Evolutionary conservation across 2,797 vertebrate genomes (phyloP).

Genomic region (Petrocephalus schoutedeni): DNA sequence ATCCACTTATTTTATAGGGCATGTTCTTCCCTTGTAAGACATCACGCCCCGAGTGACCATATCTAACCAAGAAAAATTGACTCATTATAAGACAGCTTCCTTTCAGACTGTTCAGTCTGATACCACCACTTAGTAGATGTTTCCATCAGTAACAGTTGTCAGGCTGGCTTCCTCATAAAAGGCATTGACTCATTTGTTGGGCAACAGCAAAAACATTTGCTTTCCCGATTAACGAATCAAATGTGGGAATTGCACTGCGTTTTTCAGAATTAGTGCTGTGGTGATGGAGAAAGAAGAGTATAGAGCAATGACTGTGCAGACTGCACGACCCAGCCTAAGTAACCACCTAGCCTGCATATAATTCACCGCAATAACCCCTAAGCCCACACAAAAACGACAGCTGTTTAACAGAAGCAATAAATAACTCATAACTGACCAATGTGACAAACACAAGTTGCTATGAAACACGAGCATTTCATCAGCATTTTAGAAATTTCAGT

Average conservation of each 20-base stretch:
- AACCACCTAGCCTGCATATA: neutral
- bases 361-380: neutral
- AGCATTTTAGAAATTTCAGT: neutral
- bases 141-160: conserved; percentile 19
- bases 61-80: neutral
- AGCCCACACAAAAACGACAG: neutral
- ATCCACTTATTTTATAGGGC: neutral
- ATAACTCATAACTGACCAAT: conserved; percentile 1
- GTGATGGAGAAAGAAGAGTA: neutral
- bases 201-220: neutral
- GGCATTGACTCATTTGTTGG: conserved; percentile 9
- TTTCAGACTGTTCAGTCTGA: neutral
- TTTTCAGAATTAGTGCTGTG: neutral
- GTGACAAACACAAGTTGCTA: neutral
- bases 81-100: neutral
- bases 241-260: neutral
- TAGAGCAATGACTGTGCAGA: neutral
- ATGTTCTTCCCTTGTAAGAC: neutral
- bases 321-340: neutral
- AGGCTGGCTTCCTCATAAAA: neutral
- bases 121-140: neutral
- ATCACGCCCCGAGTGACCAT: neutral
- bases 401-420: conserved; percentile 1
- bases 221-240: neutral
- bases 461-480: neutral